Evolutionary conservation across 2,797 vertebrate genomes (phyloP), one percentile per base, ranked within the genome.

Genomic region (Spondyliosoma cantharus): DNA sequence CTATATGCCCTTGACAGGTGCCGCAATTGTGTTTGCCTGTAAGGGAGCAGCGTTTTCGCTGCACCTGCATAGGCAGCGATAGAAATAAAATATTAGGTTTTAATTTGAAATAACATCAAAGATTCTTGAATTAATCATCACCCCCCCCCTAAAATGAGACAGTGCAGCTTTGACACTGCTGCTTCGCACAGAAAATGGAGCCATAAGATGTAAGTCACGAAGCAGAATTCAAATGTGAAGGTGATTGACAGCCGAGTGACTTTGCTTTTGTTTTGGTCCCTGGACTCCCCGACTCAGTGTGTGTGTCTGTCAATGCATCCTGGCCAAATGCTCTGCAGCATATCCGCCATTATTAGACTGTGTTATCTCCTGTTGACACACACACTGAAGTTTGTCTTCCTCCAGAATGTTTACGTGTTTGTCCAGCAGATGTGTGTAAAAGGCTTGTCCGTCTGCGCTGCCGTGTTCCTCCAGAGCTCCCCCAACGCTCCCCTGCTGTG

Each of bases 361-460:
- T 25, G 42, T 62, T 73, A 14, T 71, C 66, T 25, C 15, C 22
- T 82, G 74, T 82, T 78, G 75, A 84, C 69, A 64, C 63, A 64
- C 63, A 25, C 20, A 50, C 8, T 37, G 62, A 73, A 22, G 50
- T 85, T 81, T 73, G 57, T 78, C 43, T 6, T 80, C 71, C 74
- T 7, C 17, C 17, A 46, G 62, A 67, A 8, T 86, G 73, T 88
- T 76, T 85, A 19, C 64, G 20, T 82, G 74, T 86, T 77, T 86
- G 80, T 78, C 62, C 67, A 57, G 71, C 25, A 37, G 56, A 66
- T 70, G 52, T 78, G 80, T 72, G 81, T 63, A 5, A 45, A 76
- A 12, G 71, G 70, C 52, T 58, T 37, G 13, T 16, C 74, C 17
- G 57, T 77, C 54, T 76, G 16, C 25, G 2, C 52, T 62, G 73